Evolutionary conservation across 2,113 vertebrate genomes (phyloP).

Genomic region (Myrmecobius fasciatus): DNA sequence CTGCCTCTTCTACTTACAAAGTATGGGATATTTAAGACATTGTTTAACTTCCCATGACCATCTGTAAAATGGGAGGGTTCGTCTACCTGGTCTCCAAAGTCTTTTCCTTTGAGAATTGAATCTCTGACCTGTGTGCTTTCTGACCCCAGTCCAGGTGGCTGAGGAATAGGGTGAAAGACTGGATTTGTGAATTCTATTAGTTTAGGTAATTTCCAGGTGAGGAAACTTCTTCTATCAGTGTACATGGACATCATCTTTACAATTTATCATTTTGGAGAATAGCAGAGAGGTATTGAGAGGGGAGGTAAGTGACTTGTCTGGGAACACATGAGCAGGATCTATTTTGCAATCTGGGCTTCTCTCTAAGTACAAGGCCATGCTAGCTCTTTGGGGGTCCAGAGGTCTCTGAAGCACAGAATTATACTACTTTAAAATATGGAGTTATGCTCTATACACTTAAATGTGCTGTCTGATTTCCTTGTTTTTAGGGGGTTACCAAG

Average conservation of each 20-base stretch:
- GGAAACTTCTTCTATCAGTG: neutral
- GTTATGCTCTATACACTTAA: neutral
- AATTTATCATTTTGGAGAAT: neutral
- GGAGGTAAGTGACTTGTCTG: neutral
- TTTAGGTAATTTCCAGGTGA: neutral
- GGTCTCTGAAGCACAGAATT: neutral
- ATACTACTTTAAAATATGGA: neutral
- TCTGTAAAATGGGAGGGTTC: neutral
- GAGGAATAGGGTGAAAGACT: neutral
- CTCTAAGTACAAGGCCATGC: neutral
- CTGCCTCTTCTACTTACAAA: neutral
- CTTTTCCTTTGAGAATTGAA: neutral
- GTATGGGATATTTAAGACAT: neutral
- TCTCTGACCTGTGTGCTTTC: neutral
- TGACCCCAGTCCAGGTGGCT: neutral
- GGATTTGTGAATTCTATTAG: neutral
- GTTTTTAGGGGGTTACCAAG: neutral
- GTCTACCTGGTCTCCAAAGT: neutral
- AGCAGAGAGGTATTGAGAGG: neutral
- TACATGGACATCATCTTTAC: neutral
- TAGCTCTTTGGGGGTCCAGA: neutral
- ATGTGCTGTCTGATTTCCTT: neutral
- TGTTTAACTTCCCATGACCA: neutral
- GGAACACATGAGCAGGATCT: neutral
- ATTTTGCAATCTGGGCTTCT: neutral